phyloP scores from a whole-genome alignment of 2,797 vertebrate species.

The Numenius phaeopus region DNA sequence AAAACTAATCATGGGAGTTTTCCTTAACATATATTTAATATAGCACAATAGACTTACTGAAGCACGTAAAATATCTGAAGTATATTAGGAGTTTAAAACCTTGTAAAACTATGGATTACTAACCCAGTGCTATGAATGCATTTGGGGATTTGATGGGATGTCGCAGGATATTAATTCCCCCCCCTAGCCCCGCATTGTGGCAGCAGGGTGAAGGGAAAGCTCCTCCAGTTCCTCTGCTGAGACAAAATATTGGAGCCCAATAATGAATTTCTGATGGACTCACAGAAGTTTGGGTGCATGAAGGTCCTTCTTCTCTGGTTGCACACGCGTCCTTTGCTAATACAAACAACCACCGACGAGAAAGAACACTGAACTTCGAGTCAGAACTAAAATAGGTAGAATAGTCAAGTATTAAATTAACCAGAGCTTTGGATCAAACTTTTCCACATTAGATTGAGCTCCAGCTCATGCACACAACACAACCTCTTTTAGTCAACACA shows the following conservation, averaged over 20 bases:
- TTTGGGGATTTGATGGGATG: constrained; percentile 48
- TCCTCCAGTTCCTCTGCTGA: background rate
- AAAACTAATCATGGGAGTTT: constrained; percentile 12
- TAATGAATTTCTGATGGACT: constrained; percentile 8
- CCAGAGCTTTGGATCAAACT: constrained; percentile 63
- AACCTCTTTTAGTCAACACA: constrained; percentile 55
- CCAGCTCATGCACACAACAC: background rate
- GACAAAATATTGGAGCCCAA: background rate
- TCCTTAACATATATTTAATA: constrained; percentile 32
- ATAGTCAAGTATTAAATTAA: constrained; percentile 67
- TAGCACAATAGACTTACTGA: constrained; percentile 42
- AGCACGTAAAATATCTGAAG: constrained; percentile 43
- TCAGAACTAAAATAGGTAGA: constrained; percentile 53
- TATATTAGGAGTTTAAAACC: constrained; percentile 49
- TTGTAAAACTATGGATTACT: constrained; percentile 48
- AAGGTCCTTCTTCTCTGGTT: constrained; percentile 9
- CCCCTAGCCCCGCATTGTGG: background rate
- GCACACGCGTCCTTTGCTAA: constrained; percentile 7
- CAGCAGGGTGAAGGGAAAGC: constrained; percentile 13
- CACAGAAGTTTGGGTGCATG: background rate
- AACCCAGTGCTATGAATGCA: background rate
- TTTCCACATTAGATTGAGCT: constrained; percentile 63
- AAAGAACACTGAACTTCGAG: constrained; percentile 6
- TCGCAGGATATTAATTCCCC: constrained; percentile 55
- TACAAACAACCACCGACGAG: background rate